phyloP scores from a whole-genome alignment of 2,113 vertebrate species.

The Prinia subflava region DNA sequence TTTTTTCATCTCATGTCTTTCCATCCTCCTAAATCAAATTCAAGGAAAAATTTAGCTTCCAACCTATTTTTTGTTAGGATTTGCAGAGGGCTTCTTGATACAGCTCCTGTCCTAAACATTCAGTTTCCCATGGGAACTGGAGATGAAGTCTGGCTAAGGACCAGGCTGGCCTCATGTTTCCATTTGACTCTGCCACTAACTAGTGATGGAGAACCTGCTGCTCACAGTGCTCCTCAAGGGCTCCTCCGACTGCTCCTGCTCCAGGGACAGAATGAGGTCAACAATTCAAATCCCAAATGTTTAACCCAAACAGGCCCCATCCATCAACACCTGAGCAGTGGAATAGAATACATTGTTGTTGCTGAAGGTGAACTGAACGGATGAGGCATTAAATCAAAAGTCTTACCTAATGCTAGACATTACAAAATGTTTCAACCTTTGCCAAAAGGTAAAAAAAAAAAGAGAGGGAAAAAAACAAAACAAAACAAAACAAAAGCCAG shows the following conservation, averaged over 20 bases:
- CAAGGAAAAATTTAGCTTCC: not conserved
- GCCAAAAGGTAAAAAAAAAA: not conserved
- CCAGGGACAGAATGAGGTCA: not conserved
- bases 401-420: not conserved
- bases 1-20: not conserved
- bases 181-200: not conserved
- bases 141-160: not conserved
- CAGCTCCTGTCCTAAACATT: not conserved
- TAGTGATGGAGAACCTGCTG: not conserved
- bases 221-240: not conserved
- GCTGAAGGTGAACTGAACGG: slow-evolving; percentile 38
- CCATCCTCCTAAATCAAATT: not conserved
- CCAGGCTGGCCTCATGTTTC: not conserved
- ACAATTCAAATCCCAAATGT: not conserved
- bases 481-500: not conserved
- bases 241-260: not conserved
- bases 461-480: not conserved
- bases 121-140: not conserved
- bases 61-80: not conserved
- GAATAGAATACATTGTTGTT: not conserved
- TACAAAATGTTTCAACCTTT: not conserved
- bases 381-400: slow-evolving; percentile 29
- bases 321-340: not conserved
- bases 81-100: not conserved
- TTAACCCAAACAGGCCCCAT: slow-evolving; percentile 24